Base-by-base conservation (phyloP, 2,888 invertebrate genomes). In the Ectemnius lituratus region DNA sequence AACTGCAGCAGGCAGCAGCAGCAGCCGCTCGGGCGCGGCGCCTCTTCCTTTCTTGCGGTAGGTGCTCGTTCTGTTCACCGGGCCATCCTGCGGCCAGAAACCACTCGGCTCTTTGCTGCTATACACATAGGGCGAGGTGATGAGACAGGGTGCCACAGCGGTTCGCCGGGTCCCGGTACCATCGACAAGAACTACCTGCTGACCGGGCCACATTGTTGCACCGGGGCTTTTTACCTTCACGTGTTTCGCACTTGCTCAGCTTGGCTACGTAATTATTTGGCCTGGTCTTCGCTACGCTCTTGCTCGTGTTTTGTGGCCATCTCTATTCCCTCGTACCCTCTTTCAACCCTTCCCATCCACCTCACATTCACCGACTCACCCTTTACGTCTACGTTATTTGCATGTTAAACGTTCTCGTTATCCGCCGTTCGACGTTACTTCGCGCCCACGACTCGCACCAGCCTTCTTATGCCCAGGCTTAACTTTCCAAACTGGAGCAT, bases 361-460 rank as follows among this genome's bases (percentile, higher is more conserved):
- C 62, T 62, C 71, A 49, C 71, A 45, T 28, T 61, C 20, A 20
- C 11, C 37, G 8, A 37, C 37, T 8, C 8, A 6, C 11, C 5
- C 37, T 37, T 11, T 37, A 11, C 37, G 37, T 37, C 37, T 37
- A 6, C 37, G 37, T 66, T 76, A 77, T 77, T 77, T 76, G 76
- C 77, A 73, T 73, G 77, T 77, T 77, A 76, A 77, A 76, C 77
- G 76, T 61, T 72, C 76, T 77, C 77, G 76, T 77, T 77, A 76
- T 76, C 77, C 68, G 76, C 68, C 62, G 72, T 76, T 76, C 76
- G 76, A 72, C 65, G 76, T 62, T 66, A 62, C 65, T 56, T 11
- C 8, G 45, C 58, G 27, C 16, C 23, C 11, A 37, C 37, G 1
- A 6, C 1, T 37, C 5, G 28, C 65, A 18, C n/a, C 67, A 14